These are phyloP conservation scores for Heliangelus exortis DNA, from an alignment of 2,797 vertebrate genomes.

Conservation along the genomic window DNA sequence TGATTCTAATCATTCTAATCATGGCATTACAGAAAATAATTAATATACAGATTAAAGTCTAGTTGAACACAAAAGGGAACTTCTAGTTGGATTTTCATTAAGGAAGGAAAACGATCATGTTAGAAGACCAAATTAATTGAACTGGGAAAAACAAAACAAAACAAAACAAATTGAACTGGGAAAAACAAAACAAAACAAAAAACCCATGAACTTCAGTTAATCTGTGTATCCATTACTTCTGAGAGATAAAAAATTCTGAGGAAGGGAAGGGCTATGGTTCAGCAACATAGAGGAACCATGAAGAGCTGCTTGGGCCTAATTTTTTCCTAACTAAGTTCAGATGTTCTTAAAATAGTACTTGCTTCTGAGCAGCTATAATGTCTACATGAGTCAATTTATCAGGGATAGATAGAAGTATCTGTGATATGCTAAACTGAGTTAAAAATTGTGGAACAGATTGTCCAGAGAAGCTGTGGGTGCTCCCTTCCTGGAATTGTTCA, in stretches of 20 bases:
- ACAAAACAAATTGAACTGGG: too few species aligned
- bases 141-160: too few species aligned
- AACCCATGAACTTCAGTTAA: neutral
- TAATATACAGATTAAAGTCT: neutral
- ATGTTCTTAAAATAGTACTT: neutral
- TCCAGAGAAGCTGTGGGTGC: too few species aligned
- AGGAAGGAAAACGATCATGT: neutral
- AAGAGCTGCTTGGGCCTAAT: neutral
- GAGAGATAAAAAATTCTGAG: neutral
- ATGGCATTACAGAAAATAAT: neutral
- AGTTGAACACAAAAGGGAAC: neutral
- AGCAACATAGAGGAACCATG: fast-evolving
- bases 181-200: too few species aligned
- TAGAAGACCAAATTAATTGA: neutral
- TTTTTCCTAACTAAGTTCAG: neutral
- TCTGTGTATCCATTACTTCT: neutral
- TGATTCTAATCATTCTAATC: neutral
- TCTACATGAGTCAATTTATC: neutral
- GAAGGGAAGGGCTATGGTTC: neutral
- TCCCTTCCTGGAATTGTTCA: too few species aligned
- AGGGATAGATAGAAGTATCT: neutral
- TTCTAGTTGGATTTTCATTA: neutral
- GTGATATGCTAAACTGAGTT: neutral
- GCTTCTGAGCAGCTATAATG: neutral
- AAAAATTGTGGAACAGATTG: neutral